Base-by-base conservation (phyloP, 1,140 invertebrate genomes). In the Ips typographus region DNA sequence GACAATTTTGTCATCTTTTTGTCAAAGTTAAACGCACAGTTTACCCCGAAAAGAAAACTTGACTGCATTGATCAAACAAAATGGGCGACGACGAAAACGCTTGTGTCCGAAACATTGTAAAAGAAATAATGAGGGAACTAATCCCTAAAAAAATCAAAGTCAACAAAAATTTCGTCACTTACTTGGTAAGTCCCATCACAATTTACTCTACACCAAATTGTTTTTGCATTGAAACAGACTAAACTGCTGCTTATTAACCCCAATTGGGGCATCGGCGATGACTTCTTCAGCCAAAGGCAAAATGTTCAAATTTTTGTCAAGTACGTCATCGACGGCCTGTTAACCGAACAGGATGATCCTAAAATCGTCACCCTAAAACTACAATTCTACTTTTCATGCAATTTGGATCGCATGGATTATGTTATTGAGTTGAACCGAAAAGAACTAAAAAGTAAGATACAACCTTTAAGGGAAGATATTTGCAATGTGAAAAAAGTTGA, bases 341-440 rank as follows among this genome's bases (percentile, higher is more conserved):
- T 85, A 52, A 64, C 61, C 63, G 71, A 80, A 22, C 74, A 81
- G 71, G 72, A 72, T n/a, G 74, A 75, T 39, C 77, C 82, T 1
- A 77, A 76, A 66, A 74, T 85, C 22, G 75, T 83, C 2, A 84
- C 83, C 1, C 70, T 90, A 5, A 87, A 87, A 78, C 90, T 91
- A 83, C 91, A 92, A 74, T 84, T 89, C 57, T 86, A 89, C 70
- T 90, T 91, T 77, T 83, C 84, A 39, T 88, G 86, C 71, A 86
- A 89, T 73, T 90, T 90, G 76, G 85, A 86, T 36, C 83, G 84
- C 39, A 82, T 81, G 73, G 82, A 84, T 38, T 80, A 81, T 44
- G 79, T 85, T 2, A 82, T 88, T 8, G 80, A 81, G 41, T 84
- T 83, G 6, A 82, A 88, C 68, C 75, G 84, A 59, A 76, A 80